Evolutionary conservation across 2,797 vertebrate species (phyloP).

Genomic region (Valencia hispanica): DNA sequence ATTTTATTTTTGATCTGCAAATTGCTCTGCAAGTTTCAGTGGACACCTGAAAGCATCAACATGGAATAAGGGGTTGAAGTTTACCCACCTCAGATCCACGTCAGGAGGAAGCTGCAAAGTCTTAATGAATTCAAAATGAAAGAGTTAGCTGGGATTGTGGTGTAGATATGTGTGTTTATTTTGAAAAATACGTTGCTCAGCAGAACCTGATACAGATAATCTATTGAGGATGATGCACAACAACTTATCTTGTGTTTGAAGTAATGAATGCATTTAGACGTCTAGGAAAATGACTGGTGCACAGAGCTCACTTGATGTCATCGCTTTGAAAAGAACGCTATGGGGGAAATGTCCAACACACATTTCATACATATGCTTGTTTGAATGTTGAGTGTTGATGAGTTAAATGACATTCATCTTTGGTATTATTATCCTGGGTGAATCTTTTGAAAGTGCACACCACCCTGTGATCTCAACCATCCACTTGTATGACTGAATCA

Average conservation of each 20-base stretch:
- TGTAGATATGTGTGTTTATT: not conserved
- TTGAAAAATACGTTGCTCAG: too few relatives aligned
- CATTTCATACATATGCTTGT: not conserved
- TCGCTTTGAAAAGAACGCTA: not conserved
- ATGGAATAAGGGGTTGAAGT: not conserved
- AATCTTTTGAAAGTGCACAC: not conserved
- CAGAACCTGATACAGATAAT: not conserved
- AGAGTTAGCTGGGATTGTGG: not conserved
- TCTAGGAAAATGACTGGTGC: not conserved
- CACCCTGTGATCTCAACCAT: not conserved
- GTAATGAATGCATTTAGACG: not conserved
- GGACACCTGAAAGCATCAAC: not conserved
- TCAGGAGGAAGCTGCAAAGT: not conserved
- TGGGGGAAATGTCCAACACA: not conserved
- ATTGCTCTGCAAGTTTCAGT: not conserved
- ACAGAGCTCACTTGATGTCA: not conserved
- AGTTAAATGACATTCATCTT: not conserved
- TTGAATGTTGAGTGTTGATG: not conserved
- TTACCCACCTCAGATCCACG: not conserved
- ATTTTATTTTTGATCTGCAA: not conserved
- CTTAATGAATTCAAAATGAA: not conserved
- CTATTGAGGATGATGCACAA: not conserved
- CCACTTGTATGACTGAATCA: not conserved
- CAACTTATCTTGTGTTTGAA: not conserved
- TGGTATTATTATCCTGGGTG: not conserved